Percentiles rank a stretch among this genome's conserved stretches.
These are phyloP conservation scores for Caenorhabditis zanzibari DNA, from an alignment of 2,888 invertebrate genomes.

Conservation along the genomic window DNA sequence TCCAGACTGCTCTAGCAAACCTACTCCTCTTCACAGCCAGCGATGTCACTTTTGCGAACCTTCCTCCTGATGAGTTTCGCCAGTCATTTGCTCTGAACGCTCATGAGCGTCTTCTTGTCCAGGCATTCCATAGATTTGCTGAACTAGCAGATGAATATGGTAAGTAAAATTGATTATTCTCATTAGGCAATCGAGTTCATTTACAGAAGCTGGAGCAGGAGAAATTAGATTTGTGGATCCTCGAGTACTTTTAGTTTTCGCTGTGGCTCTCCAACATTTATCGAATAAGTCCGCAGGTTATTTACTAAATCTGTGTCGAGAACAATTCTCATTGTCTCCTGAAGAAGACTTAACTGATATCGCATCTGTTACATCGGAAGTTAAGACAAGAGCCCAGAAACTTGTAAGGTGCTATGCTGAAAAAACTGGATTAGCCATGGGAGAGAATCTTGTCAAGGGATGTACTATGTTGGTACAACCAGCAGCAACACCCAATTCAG, in stretches of 20 bases:
- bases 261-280: constrained; percentile 73
- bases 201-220: constrained; percentile 62
- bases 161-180: constrained; percentile 5
- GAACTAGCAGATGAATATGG: constrained; percentile 67
- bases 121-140: constrained; percentile 70
- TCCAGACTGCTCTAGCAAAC: constrained; percentile 81
- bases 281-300: constrained; percentile 78
- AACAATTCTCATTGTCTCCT: constrained; percentile 77
- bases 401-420: constrained; percentile 73
- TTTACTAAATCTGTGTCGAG: constrained; percentile 81
- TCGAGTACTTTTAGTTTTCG: constrained; percentile 71
- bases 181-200: not conserved
- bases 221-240: constrained; percentile 66
- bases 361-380: constrained; percentile 49
- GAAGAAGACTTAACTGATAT: constrained; percentile 47
- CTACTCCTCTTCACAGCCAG: constrained; percentile 82
- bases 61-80: constrained; percentile 71
- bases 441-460: constrained; percentile 71
- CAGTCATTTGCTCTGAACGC: constrained; percentile 76
- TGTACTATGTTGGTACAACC: constrained; percentile 63
- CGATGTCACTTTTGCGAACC: constrained; percentile 80
- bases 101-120: constrained; percentile 77
- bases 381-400: constrained; percentile 70
- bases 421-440: constrained; percentile 70
- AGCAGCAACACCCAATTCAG: constrained; percentile 66